A percentile compares a stretch with the other conserved stretches of the same genome.
Evolutionary conservation across 2,113 vertebrate species (phyloP).

Genomic region (Pelodiscus sinensis): DNA sequence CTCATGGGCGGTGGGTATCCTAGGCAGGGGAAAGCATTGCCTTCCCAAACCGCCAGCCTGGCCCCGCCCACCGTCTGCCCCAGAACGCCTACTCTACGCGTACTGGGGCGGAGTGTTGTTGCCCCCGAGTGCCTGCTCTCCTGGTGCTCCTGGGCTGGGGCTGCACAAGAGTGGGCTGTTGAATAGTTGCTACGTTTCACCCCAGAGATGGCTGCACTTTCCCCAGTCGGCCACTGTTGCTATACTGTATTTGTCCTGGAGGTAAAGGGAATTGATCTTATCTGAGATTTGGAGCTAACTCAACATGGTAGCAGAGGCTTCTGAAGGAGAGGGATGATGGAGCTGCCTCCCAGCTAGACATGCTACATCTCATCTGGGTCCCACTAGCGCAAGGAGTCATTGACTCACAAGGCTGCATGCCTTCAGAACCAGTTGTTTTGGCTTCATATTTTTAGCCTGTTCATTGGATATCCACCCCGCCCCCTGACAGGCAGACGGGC

Average conservation of each 20-base stretch:
- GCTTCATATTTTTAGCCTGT: constrained; percentile 58
- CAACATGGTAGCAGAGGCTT: not conserved
- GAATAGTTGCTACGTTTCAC: rapidly evolving
- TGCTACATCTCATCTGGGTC: not conserved
- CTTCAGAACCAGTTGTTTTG: not conserved
- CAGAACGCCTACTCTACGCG: too few species aligned
- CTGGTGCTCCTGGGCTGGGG: too few species aligned
- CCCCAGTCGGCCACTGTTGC: not conserved
- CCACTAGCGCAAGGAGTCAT: not conserved
- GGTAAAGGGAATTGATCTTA: not conserved
- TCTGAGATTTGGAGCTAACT: not conserved
- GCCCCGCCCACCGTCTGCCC: too few species aligned
- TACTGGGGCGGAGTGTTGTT: too few species aligned
- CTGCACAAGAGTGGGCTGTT: not conserved
- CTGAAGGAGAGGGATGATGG: not conserved
- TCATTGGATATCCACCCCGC: not conserved
- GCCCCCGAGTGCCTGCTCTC: too few species aligned
- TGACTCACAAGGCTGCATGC: not conserved
- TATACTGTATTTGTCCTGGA: not conserved
- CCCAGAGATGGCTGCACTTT: not conserved
- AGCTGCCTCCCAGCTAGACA: not conserved
- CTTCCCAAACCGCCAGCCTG: too few species aligned
- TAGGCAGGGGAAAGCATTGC: too few species aligned
- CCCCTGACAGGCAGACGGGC: not conserved
- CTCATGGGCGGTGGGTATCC: too few species aligned